A percentile compares a stretch with the other conserved stretches of the same genome.
phyloP scores from a whole-genome alignment of 2,888 invertebrate genomes.

The Hypercompe scribonia region DNA sequence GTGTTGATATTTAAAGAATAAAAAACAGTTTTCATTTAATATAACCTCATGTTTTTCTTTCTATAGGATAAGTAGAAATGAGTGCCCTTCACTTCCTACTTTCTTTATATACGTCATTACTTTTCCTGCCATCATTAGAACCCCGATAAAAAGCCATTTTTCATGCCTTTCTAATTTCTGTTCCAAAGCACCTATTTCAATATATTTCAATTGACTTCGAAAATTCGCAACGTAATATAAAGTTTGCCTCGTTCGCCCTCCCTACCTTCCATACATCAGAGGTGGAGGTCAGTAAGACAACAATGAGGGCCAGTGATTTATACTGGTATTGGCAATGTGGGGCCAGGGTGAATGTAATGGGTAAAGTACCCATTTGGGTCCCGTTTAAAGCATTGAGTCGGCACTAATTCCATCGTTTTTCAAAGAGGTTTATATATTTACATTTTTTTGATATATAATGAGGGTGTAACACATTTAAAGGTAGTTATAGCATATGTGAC shows the following conservation, averaged over 20 bases:
- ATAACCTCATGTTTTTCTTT: neutral
- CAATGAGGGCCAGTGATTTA: constrained; percentile 21
- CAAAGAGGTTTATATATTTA: neutral
- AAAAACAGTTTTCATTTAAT: neutral
- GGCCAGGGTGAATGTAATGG: constrained; percentile 7
- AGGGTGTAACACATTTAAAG: neutral
- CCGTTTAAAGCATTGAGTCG: neutral
- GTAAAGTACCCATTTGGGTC: constrained; percentile 7
- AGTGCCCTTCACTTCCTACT: neutral
- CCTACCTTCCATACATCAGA: constrained; percentile 11
- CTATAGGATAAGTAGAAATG: neutral
- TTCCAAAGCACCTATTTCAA: constrained; percentile 16
- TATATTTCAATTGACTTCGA: constrained; percentile 15
- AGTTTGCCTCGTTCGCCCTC: constrained; percentile 8
- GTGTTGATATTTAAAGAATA: neutral
- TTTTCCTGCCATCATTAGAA: neutral
- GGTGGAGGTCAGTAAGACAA: constrained; percentile 11
- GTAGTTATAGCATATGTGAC: too few species aligned
- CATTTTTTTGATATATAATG: neutral
- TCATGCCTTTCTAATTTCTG: constrained; percentile 22
- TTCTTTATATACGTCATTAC: neutral
- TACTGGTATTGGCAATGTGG: constrained; percentile 7
- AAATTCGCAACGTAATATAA: constrained; percentile 21
- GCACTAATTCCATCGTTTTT: constrained; percentile 4
- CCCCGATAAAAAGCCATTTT: neutral